Evolutionary conservation across 2,888 invertebrate species (phyloP).

Genomic region (Ligdia adustata): DNA sequence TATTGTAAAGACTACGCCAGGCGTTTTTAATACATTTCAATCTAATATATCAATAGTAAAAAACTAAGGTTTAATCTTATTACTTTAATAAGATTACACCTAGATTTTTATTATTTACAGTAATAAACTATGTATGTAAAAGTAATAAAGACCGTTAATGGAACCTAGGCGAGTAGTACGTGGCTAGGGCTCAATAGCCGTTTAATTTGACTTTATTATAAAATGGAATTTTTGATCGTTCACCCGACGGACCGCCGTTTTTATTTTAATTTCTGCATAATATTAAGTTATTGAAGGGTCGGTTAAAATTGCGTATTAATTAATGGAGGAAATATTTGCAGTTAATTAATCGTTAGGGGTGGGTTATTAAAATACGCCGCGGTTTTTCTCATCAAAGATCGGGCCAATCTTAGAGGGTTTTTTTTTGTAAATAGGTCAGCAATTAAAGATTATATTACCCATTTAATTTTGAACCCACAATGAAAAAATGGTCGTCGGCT

Average conservation of each 20-base stretch:
- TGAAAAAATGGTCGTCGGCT: too few relatives aligned
- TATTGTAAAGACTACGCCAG: too few relatives aligned
- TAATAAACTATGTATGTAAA: conserved; percentile 32
- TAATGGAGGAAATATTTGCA: conserved; percentile 22
- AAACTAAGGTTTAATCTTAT: too few relatives aligned
- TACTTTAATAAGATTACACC: too few relatives aligned
- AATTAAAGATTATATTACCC: too few relatives aligned
- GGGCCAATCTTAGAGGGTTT: not conserved
- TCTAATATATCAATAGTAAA: too few relatives aligned
- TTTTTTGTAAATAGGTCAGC: not conserved
- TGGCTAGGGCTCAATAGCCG: conserved; percentile 16
- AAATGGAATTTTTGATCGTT: conserved; percentile 26
- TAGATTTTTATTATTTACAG: too few relatives aligned
- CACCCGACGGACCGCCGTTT: conserved; percentile 5
- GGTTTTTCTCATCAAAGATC: conserved; percentile 1
- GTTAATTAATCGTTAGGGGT: conserved; percentile 18
- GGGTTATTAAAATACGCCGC: conserved; percentile 9
- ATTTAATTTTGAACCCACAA: too few relatives aligned
- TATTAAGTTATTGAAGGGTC: conserved; percentile 13
- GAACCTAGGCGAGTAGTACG: conserved; percentile 8
- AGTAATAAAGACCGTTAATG: conserved; percentile 22
- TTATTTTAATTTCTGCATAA: conserved; percentile 21
- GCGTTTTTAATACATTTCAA: too few relatives aligned
- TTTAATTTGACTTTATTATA: conserved; percentile 24
- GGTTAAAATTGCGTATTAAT: conserved; percentile 21